Percentiles rank a stretch among this genome's conserved stretches.
Conservation (phyloP, 1,140 invertebrate species). For the Thaumatotibia leucotreta region DNA sequence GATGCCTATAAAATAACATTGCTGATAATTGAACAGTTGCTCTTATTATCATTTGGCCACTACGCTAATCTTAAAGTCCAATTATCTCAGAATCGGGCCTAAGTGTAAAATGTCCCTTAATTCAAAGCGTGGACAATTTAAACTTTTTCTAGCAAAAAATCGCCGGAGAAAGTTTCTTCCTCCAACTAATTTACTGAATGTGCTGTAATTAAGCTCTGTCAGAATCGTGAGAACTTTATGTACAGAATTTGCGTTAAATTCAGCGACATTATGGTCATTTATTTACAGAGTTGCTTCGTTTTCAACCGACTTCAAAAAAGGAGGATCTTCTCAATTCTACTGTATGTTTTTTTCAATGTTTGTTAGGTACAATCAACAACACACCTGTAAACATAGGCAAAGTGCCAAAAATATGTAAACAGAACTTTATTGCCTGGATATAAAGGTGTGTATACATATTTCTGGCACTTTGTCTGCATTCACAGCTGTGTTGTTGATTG, state of each 20-base stretch:
- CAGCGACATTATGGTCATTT: conserved; percentile 1
- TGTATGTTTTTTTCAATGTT: no score
- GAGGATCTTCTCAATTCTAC: no score
- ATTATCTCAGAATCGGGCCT: neutral
- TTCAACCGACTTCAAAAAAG: no score
- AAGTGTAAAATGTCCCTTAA: conserved; percentile 8
- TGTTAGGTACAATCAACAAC: no score
- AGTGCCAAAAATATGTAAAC: no score
- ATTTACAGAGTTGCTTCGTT: neutral
- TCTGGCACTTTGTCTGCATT: no score
- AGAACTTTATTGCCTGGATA: no score
- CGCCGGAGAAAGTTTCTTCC: neutral
- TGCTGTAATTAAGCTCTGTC: conserved; percentile 4
- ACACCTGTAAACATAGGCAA: no score
- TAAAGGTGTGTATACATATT: no score
- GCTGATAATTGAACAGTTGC: no score
- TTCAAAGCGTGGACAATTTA: conserved; percentile 2
- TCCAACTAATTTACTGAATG: conserved; percentile 11
- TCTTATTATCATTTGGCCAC: neutral
- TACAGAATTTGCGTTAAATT: conserved; percentile 4
- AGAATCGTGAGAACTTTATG: conserved; percentile 4
- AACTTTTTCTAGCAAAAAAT: conserved; percentile 7
- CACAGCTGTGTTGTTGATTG: no score
- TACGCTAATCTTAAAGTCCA: neutral
- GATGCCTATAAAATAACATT: no score